Evolutionary conservation across 2,888 invertebrate species (phyloP), one percentile per base, ranked within the genome.

Genomic region (Byasa hedistus): DNA sequence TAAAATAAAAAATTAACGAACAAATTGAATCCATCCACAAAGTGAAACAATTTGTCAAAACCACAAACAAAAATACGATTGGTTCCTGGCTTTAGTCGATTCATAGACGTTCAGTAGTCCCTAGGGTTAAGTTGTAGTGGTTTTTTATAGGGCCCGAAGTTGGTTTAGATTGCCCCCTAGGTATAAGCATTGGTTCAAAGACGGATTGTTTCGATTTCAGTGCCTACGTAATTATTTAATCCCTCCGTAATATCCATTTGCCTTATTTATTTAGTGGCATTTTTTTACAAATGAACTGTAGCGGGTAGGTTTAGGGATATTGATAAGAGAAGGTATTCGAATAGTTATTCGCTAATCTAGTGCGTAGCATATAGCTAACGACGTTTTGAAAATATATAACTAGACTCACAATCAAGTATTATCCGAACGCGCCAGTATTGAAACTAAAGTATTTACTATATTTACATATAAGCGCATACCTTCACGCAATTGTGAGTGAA

Each of bases 211-310:
- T 87, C 82, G 85, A 89, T 89, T 88, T 86, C 79, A 89, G 90
- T 90, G 90, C 89, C 90, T 90, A 79, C 66, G 67, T 79, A 83
- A 83, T 87, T 87, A 74, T 87, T 90, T 86, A 78, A 77, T 89
- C 91, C 91, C 90, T 90, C 90, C 90, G 87, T 79, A 75, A 83
- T 69, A 83, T 82, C 87, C 82, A 72, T 87, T 85, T 86, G 91
- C 90, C 91, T 91, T 91, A 91, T 91, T 90, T 90, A 89, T 83
- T 85, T 89, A 89, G 89, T 76, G 68, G 67, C 36, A 78, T 82
- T 68, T 73, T 85, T 87, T 85, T 69, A 73, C 81, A 81, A 78
- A 71, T 74, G 79, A 73, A 76, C 75, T 70, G 75, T 84, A 85
- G 83, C 75, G 75, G 81, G 80, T 85, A 87, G 84, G 75, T 73